A percentile compares a stretch with the other conserved stretches of the same genome.
Conservation (phyloP, 2,888 invertebrate species). For the Octonoba sinensis region DNA sequence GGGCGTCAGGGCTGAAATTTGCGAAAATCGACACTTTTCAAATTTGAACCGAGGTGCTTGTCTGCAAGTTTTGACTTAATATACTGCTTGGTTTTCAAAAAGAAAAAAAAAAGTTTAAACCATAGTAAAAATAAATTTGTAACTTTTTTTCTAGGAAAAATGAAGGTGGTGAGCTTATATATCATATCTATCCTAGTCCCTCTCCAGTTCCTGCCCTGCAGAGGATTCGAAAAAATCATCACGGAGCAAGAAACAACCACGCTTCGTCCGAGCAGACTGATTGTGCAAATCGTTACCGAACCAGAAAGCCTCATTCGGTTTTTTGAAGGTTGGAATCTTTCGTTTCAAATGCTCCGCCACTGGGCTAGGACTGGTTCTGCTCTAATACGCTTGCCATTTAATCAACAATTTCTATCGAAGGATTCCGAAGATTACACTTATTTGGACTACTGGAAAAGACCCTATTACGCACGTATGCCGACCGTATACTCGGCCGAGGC, state of each 20-base stretch:
- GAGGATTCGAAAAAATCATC: slow-evolving; percentile 23
- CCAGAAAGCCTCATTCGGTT: slow-evolving; percentile 46
- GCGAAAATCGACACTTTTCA: too few relatives aligned
- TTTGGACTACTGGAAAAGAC: slow-evolving; percentile 39
- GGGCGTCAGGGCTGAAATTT: too few relatives aligned
- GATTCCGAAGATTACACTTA: slow-evolving; percentile 20
- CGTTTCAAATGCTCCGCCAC: slow-evolving; percentile 56
- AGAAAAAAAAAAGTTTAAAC: too few relatives aligned
- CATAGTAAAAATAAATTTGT: too few relatives aligned
- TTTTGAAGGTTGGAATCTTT: slow-evolving; percentile 52
- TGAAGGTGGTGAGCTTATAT: too few relatives aligned
- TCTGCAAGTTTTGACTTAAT: too few relatives aligned
- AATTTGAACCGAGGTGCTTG: too few relatives aligned
- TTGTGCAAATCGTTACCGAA: slow-evolving; percentile 58
- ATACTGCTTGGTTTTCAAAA: too few relatives aligned
- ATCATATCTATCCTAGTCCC: not conserved
- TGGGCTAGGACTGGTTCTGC: slow-evolving; percentile 45
- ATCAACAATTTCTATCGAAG: slow-evolving; percentile 21
- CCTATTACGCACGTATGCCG: slow-evolving; percentile 43
- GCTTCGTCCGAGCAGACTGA: slow-evolving; percentile 18
- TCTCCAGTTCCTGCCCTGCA: not conserved
- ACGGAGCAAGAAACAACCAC: slow-evolving; percentile 33
- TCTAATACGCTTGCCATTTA: slow-evolving; percentile 42
- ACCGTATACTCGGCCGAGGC: slow-evolving; percentile 41
- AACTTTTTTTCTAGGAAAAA: too few relatives aligned